Evolutionary conservation across 2,797 vertebrate genomes (phyloP), one percentile per base, ranked within the genome.

Genomic region (Psittacula derbiana): DNA sequence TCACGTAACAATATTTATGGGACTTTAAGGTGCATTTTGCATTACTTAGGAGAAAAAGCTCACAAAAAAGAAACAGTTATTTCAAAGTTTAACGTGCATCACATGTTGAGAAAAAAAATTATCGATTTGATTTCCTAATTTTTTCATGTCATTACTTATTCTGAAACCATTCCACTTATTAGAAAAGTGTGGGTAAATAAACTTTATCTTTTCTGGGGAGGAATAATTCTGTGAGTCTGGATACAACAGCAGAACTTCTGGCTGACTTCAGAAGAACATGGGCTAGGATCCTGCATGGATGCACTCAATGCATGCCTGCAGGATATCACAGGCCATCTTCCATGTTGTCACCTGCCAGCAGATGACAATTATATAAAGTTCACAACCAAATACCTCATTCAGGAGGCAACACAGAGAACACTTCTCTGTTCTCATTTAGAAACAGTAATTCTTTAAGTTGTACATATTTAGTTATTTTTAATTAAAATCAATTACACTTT

Each of bases 401-500:
- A 75, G 47, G n/a, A 93, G 49, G 53, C 78, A 89, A 30, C 8
- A 91, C 16, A 53, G 19, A 87, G 44, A 75, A 82, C 7, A 87
- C 92, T 80, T 61, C 57, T 46, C 1, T 92, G 80, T 89, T 79
- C 43, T 73, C 25, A 70, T 75, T 90, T 86, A 82, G 53, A 92
- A 94, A 66, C 24, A 91, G 66, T 75, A 86, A 88, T 47, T 75
- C n/a, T 91, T 88, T 64, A 88, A 78, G n/a, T 55, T 83, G 53
- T 25, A 83, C 28, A 16, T 86, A 79, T 93, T 92, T 90, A 66
- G 43, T 31, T 81, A 44, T 70, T 94, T 92, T 83, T 91, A 86
- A 90, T 93, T 94, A 75, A 92, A 92, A 90, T 65, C 44, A 60
- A 70, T 81, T 90, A 65, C n/a, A 52, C 13, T 91, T 92, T 91